phyloP scores from a whole-genome alignment of 2,797 vertebrate genomes.

The Mus caroli region DNA sequence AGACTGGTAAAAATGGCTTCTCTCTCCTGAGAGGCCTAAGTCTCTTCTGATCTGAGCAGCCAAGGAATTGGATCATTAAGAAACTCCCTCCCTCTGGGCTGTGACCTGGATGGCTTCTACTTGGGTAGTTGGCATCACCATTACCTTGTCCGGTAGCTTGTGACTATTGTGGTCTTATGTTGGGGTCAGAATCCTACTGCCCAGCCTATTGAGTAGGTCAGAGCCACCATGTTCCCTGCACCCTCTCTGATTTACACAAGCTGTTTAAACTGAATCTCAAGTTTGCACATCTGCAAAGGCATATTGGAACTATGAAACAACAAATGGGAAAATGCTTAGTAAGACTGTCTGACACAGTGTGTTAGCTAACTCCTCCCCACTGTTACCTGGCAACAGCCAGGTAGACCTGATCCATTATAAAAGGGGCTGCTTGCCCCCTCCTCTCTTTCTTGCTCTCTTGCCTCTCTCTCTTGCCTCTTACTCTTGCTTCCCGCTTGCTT shows the following conservation, averaged over 20 bases:
- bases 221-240: background rate
- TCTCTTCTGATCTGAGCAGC: background rate
- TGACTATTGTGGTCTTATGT: background rate
- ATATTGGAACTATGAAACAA: background rate
- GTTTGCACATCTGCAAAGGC: constrained; percentile 13
- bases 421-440: no score
- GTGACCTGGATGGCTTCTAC: background rate
- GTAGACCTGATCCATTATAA: no score
- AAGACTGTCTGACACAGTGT: background rate
- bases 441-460: no score
- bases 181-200: background rate
- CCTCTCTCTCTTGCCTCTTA: no score
- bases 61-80: background rate
- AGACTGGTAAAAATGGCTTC: background rate
- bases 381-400: no score
- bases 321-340: background rate
- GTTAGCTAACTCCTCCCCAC: no score
- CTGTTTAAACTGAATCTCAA: background rate
- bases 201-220: background rate
- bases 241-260: background rate
- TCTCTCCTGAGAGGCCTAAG: background rate
- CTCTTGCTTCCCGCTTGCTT: no score
- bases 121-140: background rate
- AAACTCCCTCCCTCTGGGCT: background rate
- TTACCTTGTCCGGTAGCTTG: background rate